phyloP scores from a whole-genome alignment of 2,113 vertebrate genomes.

The Oncorhynchus nerka region DNA sequence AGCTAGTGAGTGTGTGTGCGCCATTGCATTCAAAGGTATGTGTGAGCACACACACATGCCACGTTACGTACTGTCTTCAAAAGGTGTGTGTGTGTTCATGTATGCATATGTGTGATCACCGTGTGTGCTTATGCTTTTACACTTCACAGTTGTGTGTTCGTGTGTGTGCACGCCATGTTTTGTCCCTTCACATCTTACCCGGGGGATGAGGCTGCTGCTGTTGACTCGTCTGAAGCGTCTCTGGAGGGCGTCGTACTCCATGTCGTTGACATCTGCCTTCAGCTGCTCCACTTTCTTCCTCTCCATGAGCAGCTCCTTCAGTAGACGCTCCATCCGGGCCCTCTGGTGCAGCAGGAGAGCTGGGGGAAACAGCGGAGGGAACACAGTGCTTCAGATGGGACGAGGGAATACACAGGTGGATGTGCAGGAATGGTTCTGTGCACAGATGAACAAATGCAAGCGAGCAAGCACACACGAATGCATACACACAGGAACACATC shows the following conservation, averaged over 20 bases:
- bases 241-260: conserved; percentile 97
- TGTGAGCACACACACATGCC: too few species aligned
- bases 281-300: conserved; percentile 89
- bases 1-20: too few species aligned
- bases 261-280: conserved; percentile 92
- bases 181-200: conserved; percentile 71
- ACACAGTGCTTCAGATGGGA: neutral
- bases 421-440: too few species aligned
- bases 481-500: too few species aligned
- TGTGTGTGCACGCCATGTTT: neutral
- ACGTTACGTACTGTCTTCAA: too few species aligned
- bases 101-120: too few species aligned
- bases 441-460: too few species aligned
- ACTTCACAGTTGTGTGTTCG: neutral
- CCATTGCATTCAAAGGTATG: too few species aligned
- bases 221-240: conserved; percentile 92
- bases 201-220: conserved; percentile 87
- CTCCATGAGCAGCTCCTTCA: conserved; percentile 90
- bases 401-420: too few species aligned
- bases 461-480: too few species aligned
- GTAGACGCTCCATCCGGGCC: conserved; percentile 95
- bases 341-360: conserved; percentile 96
- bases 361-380: conserved; percentile 42
- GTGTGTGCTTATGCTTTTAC: neutral
- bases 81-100: neutral